phyloP scores from a whole-genome alignment of 2,888 invertebrate genomes.

The Synergus japonicus region DNA sequence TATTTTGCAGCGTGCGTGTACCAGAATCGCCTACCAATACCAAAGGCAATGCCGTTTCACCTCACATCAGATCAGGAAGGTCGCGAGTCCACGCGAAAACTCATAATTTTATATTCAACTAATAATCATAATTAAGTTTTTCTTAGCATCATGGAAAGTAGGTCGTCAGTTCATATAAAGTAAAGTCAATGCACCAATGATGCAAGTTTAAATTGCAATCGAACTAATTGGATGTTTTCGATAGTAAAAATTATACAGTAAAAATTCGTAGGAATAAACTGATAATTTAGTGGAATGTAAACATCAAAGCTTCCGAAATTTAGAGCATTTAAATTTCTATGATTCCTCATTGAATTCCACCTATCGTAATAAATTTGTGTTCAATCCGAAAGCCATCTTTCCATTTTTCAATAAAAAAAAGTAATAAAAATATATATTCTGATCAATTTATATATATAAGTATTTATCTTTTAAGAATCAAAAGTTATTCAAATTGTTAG shows the following conservation, averaged over 20 bases:
- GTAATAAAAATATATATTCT: not conserved
- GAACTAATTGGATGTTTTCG: not conserved
- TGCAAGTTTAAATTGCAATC: not conserved
- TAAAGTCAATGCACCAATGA: not conserved
- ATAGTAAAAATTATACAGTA: not conserved
- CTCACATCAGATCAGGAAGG: not conserved
- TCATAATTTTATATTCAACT: not conserved
- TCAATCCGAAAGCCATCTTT: not conserved
- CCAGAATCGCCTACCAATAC: conserved; percentile 14
- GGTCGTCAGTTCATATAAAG: not conserved
- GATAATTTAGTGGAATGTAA: not conserved
- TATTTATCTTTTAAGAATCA: not conserved
- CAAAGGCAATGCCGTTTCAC: not conserved
- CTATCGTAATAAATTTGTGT: not conserved
- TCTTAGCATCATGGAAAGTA: not conserved
- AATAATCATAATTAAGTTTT: not conserved
- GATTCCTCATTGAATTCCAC: not conserved
- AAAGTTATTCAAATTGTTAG: not conserved
- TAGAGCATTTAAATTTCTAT: not conserved
- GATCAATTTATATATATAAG: too few relatives aligned
- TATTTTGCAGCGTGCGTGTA: not conserved
- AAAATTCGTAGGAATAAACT: not conserved
- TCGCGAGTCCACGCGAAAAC: not conserved
- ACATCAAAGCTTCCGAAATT: not conserved
- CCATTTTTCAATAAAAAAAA: not conserved